Conservation (phyloP, 2,797 vertebrate species). For the Erethizon dorsatum region DNA sequence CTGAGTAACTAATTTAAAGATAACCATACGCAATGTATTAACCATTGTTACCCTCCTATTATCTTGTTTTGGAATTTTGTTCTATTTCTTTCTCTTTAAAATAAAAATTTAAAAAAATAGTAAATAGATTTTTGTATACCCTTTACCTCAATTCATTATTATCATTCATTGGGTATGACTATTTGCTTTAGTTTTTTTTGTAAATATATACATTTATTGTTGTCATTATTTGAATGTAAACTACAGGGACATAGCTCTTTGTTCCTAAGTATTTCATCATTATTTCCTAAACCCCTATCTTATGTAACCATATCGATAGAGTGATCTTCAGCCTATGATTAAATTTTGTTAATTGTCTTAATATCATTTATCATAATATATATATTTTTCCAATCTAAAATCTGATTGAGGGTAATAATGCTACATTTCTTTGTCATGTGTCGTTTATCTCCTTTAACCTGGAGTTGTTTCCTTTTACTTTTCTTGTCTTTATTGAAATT, state of each 20-base stretch:
- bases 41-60: no score
- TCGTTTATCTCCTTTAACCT: not conserved
- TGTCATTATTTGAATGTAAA: not conserved
- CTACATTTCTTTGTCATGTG: not conserved
- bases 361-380: not conserved
- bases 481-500: not conserved
- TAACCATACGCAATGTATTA: no score
- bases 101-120: not conserved
- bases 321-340: not conserved
- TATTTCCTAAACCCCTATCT: not conserved
- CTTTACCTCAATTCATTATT: not conserved
- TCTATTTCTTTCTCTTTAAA: no score
- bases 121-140: not conserved
- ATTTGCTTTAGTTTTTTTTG: constrained; percentile 25
- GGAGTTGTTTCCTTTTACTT: not conserved
- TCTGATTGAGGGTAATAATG: not conserved
- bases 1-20: no score
- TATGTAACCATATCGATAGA: not conserved
- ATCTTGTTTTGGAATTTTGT: no score
- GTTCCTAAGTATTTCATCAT: not conserved
- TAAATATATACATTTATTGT: not conserved
- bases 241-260: not conserved
- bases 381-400: not conserved
- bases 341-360: not conserved
- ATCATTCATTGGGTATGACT: not conserved